Evolutionary conservation across 2,888 invertebrate species (phyloP).

Genomic region (Cremastobaeus sp.): DNA sequence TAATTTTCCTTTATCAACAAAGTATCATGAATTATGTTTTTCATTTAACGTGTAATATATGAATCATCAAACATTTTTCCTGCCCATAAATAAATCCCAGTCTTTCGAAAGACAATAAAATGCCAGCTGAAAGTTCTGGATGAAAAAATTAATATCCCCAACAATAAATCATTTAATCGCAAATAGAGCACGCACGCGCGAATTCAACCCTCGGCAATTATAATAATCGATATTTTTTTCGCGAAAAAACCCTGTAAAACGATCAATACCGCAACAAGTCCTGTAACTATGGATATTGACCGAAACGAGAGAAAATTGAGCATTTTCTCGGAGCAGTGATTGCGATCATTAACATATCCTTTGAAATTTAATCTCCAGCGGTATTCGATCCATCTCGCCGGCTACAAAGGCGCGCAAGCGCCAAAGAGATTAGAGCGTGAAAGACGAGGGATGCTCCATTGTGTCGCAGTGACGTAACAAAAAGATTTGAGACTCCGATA

Average conservation of each 20-base stretch:
- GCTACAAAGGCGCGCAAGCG: conserved; percentile 59
- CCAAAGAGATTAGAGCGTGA: conserved; percentile 49
- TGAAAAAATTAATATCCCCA: not conserved
- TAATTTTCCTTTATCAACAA: too few species aligned
- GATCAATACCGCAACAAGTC: conserved; percentile 13
- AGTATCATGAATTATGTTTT: too few species aligned
- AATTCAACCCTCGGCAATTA: conserved; percentile 29
- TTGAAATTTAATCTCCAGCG: conserved; percentile 50
- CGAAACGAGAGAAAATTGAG: not conserved
- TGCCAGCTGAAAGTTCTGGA: not conserved
- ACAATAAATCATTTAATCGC: conserved; percentile 31
- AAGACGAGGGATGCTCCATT: conserved; percentile 55
- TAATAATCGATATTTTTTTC: conserved; percentile 54
- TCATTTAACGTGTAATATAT: too few species aligned
- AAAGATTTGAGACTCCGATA: conserved; percentile 33
- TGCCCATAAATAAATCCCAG: not conserved
- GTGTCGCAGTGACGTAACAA: conserved; percentile 57
- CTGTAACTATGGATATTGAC: too few species aligned
- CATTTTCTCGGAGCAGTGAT: conserved; percentile 16
- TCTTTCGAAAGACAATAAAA: not conserved
- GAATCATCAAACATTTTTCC: too few species aligned
- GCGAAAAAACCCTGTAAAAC: conserved; percentile 21
- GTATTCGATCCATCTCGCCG: conserved; percentile 56
- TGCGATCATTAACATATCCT: conserved; percentile 49
- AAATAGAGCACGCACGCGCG: conserved; percentile 38